Percentiles rank a stretch among this genome's conserved stretches.
Evolutionary conservation across 2,113 vertebrate species (phyloP).

Genomic region (Prochilodus magdalenae): DNA sequence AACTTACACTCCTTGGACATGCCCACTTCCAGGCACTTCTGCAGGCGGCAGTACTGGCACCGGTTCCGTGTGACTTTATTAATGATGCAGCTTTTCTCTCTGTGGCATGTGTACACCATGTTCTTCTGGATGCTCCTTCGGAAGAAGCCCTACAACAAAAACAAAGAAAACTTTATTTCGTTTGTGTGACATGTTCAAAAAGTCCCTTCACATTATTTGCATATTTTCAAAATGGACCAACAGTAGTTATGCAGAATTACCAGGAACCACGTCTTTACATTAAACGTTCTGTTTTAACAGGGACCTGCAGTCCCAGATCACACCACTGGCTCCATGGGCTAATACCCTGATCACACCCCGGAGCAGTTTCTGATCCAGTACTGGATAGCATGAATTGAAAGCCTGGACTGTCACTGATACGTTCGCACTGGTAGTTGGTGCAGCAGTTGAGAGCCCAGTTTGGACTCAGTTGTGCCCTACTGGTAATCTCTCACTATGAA

Average conservation of each 20-base stretch:
- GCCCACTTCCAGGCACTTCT: constrained; percentile 95
- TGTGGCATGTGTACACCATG: constrained; percentile 94
- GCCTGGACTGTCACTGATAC: neutral
- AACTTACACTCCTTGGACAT: constrained; percentile 98
- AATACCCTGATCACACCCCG: too few relatives aligned
- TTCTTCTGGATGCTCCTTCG: constrained; percentile 96
- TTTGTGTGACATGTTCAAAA: too few relatives aligned
- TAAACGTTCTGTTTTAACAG: too few relatives aligned
- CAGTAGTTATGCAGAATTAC: too few relatives aligned
- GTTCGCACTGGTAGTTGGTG: neutral
- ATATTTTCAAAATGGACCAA: too few relatives aligned
- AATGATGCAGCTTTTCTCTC: constrained; percentile 94
- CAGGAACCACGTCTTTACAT: too few relatives aligned
- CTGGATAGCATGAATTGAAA: neutral
- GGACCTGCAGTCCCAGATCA: too few relatives aligned
- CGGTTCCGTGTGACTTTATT: constrained; percentile 97
- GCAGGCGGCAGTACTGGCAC: constrained; percentile 94
- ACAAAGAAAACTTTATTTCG: too few relatives aligned
- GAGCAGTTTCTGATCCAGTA: neutral
- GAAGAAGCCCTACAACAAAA: constrained; percentile 86
- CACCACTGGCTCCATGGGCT: too few relatives aligned
- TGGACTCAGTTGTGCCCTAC: neutral
- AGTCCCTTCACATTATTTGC: too few relatives aligned
- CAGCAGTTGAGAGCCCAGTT: neutral
- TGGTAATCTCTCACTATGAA: constrained; percentile 26